phyloP scores from a whole-genome alignment of 2,888 invertebrate species.

The Subacronicta megacephala region DNA sequence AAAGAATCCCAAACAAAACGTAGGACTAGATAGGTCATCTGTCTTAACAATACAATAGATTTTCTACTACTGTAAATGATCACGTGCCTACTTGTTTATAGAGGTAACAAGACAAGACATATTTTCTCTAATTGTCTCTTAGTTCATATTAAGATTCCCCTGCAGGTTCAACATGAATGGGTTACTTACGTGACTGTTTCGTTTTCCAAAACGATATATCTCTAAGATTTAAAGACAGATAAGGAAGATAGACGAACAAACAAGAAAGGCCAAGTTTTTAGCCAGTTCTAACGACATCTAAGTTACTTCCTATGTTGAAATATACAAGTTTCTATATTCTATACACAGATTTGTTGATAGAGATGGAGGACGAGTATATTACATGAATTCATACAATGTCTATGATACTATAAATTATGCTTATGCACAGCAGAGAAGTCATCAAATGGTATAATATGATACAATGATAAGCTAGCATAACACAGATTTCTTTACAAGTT shows the following conservation, averaged over 20 bases:
- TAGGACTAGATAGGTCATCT: too few species aligned
- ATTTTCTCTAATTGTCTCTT: not conserved
- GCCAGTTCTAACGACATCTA: conserved; percentile 1
- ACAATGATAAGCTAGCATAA: conserved; percentile 50
- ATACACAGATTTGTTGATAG: conserved; percentile 14
- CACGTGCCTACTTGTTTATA: too few species aligned
- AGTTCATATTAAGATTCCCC: not conserved
- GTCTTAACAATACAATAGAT: too few species aligned
- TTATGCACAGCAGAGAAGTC: conserved; percentile 1
- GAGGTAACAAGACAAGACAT: too few species aligned
- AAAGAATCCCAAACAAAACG: too few species aligned
- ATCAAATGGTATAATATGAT: conserved; percentile 22
- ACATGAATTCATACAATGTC: not conserved
- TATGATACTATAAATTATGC: not conserved
- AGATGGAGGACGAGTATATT: conserved; percentile 11
- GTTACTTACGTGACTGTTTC: conserved; percentile 25
- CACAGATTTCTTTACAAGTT: conserved; percentile 7
- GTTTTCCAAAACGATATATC: conserved; percentile 1
- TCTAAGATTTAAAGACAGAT: conserved; percentile 29
- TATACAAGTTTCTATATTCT: conserved; percentile 12
- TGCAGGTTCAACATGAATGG: not conserved
- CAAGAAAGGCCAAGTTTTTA: conserved; percentile 15
- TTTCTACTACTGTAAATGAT: too few species aligned
- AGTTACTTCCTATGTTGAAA: conserved; percentile 3
- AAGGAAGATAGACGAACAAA: conserved; percentile 24